Base-by-base conservation (phyloP, 2,113 vertebrate genomes). In the Bostrychus sinensis region DNA sequence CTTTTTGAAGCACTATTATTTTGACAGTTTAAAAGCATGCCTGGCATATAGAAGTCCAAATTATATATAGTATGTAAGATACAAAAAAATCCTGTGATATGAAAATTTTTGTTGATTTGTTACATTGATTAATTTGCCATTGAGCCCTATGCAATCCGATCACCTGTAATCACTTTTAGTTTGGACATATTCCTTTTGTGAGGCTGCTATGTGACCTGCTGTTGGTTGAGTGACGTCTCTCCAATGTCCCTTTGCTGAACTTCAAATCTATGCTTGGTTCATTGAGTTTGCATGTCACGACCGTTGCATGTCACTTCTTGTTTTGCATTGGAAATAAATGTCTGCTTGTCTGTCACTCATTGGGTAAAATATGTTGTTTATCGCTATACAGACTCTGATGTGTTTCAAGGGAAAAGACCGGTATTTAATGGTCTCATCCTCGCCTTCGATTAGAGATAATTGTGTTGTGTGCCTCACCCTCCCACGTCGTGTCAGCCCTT, bases 371-470 rank as follows among this genome's bases (percentile, higher is more conserved):
- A 12, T 16, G 14, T 23, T 66, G 55, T 41, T 58, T 61, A 72
- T 38, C 72, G 82, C 70, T 70, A 5, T 37, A 53, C 62, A 61
- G 37, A 55, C 19, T 48, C 59, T 14, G 16, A 58, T 73, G 72
- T 65, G 7, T 32, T 69, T 55, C 48, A 22, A 42, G 57, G 50
- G 28, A 55, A 36, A 34, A 63, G 72, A 85, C 77, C 46, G 72
- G 70, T 81, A 82, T 81, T 85, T 81, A 80, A 83, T 77, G 70
- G 50, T 75, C 45, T 70, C 63, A 60, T 80, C 77, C 73, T 78
- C 56, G 62, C 56, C 77, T 62, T 87, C 78, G 84, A 85, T 86
- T 85, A 83, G 78, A 75, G 75, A 70, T 90, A 87, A 88, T 90
- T 89, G 83, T 70, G 59, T 38, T 62, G 71, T 61, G 50, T 56